These are phyloP conservation scores for Drosophila pseudotalamancana DNA, from an alignment of 2,888 invertebrate species.

Conservation along the genomic window DNA sequence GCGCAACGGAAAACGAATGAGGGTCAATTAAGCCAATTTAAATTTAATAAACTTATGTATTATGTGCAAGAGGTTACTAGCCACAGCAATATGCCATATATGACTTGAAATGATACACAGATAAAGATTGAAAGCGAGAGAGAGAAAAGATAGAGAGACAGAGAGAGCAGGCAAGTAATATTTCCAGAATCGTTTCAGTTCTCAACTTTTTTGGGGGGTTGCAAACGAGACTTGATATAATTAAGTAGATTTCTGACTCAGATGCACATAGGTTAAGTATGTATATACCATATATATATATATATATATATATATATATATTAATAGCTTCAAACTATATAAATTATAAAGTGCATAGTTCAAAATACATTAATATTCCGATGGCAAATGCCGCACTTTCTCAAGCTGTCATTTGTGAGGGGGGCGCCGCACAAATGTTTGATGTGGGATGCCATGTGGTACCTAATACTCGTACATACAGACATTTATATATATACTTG, in stretches of 20 bases:
- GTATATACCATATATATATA: constrained; percentile 12
- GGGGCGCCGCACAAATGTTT: not conserved
- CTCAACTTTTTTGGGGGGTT: constrained; percentile 50
- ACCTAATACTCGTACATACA: not conserved
- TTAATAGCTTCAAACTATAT: constrained; percentile 55
- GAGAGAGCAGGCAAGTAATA: not conserved
- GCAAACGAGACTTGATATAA: constrained; percentile 35
- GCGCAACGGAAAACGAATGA: constrained; percentile 80
- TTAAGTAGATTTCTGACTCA: constrained; percentile 41
- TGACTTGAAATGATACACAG: constrained; percentile 66
- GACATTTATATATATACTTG: not conserved
- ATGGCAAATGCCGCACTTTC: constrained; percentile 22
- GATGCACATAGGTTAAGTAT: constrained; percentile 59
- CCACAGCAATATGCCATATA: constrained; percentile 64
- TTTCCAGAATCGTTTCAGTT: constrained; percentile 4
- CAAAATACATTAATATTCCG: constrained; percentile 46
- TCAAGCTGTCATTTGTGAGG: constrained; percentile 51
- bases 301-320: constrained; percentile 21
- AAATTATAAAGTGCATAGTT: constrained; percentile 63
- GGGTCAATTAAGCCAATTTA: constrained; percentile 85
- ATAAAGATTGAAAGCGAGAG: constrained; percentile 4
- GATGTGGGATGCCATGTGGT: constrained; percentile 38
- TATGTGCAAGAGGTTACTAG: constrained; percentile 82
- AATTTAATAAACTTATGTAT: constrained; percentile 85
- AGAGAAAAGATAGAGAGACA: not conserved